These are phyloP conservation scores for Gobius niger DNA, from an alignment of 2,113 vertebrate species.

Conservation along the genomic window DNA sequence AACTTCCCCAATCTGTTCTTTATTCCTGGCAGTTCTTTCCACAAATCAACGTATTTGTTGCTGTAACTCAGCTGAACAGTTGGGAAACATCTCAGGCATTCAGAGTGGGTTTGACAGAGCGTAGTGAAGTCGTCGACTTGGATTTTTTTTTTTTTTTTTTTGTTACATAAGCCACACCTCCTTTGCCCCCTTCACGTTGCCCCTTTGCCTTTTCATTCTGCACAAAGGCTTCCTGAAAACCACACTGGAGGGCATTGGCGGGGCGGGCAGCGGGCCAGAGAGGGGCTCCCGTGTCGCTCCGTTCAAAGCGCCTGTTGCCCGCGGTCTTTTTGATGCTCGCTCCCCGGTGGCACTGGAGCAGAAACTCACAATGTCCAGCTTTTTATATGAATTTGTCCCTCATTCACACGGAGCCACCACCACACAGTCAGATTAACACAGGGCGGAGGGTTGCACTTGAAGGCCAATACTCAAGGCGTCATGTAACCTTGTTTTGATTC, in stretches of 20 bases:
- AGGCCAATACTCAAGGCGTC: background rate
- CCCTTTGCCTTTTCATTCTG: slow-evolving; percentile 33
- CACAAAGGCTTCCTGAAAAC: slow-evolving; percentile 54
- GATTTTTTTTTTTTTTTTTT: slow-evolving; percentile 32
- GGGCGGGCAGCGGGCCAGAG: slow-evolving; percentile 57
- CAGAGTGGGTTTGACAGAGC: slow-evolving; percentile 12
- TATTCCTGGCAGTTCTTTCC: slow-evolving; percentile 23
- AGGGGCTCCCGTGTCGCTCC: slow-evolving; percentile 57
- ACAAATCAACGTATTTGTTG: slow-evolving; percentile 40
- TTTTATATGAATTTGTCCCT: slow-evolving; percentile 62
- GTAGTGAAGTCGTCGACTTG: slow-evolving; percentile 59
- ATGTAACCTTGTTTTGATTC: too few species aligned
- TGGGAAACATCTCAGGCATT: slow-evolving; percentile 52
- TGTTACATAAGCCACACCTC: slow-evolving; percentile 52
- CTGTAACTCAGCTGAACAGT: slow-evolving; percentile 29
- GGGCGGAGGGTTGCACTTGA: background rate
- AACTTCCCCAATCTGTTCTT: slow-evolving; percentile 2
- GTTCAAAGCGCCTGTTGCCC: slow-evolving; percentile 69
- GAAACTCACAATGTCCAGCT: slow-evolving; percentile 43
- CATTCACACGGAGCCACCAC: slow-evolving; percentile 40
- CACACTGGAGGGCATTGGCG: slow-evolving; percentile 19
- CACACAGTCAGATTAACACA: background rate
- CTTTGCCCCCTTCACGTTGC: background rate
- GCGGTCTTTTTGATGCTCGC: slow-evolving; percentile 61
- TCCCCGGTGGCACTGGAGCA: slow-evolving; percentile 52